Evolutionary conservation across 2,888 invertebrate genomes (phyloP), one percentile per base, ranked within the genome.

Genomic region (Agonopterix arenella): DNA sequence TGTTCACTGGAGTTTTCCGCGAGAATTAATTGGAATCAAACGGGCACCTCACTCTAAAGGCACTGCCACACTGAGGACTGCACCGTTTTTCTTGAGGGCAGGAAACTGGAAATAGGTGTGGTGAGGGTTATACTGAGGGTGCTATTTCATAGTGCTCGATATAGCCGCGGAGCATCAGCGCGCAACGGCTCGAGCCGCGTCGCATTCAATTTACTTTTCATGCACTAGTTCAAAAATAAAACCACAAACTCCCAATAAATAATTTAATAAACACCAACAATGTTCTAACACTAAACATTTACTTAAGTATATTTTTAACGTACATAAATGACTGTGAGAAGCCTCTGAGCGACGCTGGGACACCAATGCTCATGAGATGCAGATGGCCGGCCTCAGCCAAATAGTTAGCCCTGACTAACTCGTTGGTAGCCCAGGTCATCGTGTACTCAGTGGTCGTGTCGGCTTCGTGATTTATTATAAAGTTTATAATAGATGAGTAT

Each of bases 301-400:
- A 58, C 60, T 47, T 55, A 52, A 64, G 55, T 49, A 70, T 59
- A 54, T 80, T 74, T 53, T 70, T 79, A 58, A 66, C 70, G 63
- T 68, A 80, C n/a, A 67, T 55, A 36, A 88, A 66, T 4, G 82
- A 63, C 51, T 84, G 76, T 0, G 83, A 69, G 60, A 89, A 90
- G 0, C 83, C 80, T 9, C 80, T 70, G 1, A 89, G 66, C 1
- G 82, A 55, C 0, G 70, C 38, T 0, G 89, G 89, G 0, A 81
- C 71, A 0, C 82, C 78, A 2, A 70, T 55, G 4, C 64, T 61
- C 50, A 78, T 49, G 0, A 89, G 65, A 36, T 74, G 69, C 0
- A 90, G 56, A 46, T 84, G 78, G 1, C 89, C 89, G 0, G 86
- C 89, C 52, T 90, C 89, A 0, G 88, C 81, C 1, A 73, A 46